Percentiles rank a stretch among this genome's conserved stretches.
Conservation (phyloP, 2,797 vertebrate species). For the Enteromius anoplus region DNA sequence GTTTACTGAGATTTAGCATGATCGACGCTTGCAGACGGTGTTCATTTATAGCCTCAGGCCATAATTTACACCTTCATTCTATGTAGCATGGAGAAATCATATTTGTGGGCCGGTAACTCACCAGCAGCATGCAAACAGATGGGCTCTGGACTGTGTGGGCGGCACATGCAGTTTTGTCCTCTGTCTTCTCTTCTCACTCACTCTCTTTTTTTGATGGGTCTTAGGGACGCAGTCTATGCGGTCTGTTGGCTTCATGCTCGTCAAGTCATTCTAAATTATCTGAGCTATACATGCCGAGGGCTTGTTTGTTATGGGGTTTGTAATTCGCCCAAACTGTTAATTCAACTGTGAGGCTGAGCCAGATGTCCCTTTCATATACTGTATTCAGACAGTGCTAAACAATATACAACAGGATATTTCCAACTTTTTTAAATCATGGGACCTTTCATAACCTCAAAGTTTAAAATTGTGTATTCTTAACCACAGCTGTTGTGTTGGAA, state of each 20-base stretch:
- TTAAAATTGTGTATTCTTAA: neutral
- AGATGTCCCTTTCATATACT: slow-evolving; percentile 49
- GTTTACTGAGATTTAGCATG: slow-evolving; percentile 39
- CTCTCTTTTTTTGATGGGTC: slow-evolving; percentile 29
- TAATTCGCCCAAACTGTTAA: slow-evolving; percentile 53
- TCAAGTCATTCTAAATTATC: slow-evolving; percentile 54
- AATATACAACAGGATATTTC: slow-evolving; percentile 7
- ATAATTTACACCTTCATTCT: slow-evolving; percentile 55
- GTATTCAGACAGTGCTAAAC: neutral
- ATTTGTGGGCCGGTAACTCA: slow-evolving; percentile 56
- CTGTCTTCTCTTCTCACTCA: slow-evolving; percentile 43
- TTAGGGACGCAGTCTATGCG: slow-evolving; percentile 52
- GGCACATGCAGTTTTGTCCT: slow-evolving; percentile 62
- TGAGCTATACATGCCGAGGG: slow-evolving; percentile 53
- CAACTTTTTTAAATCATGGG: neutral
- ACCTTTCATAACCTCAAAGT: neutral
- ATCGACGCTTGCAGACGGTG: slow-evolving; percentile 35
- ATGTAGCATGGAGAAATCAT: slow-evolving; percentile 54
- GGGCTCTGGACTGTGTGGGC: slow-evolving; percentile 64
- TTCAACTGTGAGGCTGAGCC: slow-evolving; percentile 53
- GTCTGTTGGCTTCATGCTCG: slow-evolving; percentile 54
- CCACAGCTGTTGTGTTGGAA: neutral
- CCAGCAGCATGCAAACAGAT: slow-evolving; percentile 64
- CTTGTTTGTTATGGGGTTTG: slow-evolving; percentile 58
- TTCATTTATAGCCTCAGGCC: slow-evolving; percentile 51